Conservation (phyloP, 2,797 vertebrate genomes). For the Crocidura indochinensis region DNA sequence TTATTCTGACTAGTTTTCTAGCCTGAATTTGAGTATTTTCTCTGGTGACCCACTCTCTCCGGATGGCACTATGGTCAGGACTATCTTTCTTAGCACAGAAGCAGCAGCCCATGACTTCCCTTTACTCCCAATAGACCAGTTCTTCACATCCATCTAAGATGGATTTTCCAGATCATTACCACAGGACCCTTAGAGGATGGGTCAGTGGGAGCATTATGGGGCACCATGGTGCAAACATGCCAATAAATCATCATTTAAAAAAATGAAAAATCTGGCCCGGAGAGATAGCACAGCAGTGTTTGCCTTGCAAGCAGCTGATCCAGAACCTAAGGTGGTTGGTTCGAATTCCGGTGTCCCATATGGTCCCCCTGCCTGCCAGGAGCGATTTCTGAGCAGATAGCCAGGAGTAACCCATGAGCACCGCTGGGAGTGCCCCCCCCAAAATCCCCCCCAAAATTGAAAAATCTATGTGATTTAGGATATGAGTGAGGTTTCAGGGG, state of each 20-base stretch:
- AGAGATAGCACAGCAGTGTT: too few relatives aligned
- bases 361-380: too few relatives aligned
- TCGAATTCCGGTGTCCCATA: too few relatives aligned
- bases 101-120: background rate
- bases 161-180: background rate
- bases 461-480: background rate
- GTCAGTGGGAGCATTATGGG: background rate
- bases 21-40: background rate
- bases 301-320: too few relatives aligned
- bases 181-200: background rate
- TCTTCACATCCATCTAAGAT: background rate
- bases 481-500: background rate
- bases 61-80: background rate
- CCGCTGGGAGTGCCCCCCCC: too few relatives aligned
- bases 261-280: too few relatives aligned
- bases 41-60: background rate
- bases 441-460: too few relatives aligned
- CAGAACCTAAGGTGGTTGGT: too few relatives aligned
- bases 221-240: background rate
- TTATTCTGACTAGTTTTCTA: slow-evolving; percentile 2
- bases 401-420: too few relatives aligned
- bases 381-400: too few relatives aligned
- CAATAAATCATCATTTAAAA: background rate
- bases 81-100: background rate
- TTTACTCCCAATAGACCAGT: background rate